Conservation (phyloP, 1,140 invertebrate species). For the Ceratina australensis region DNA sequence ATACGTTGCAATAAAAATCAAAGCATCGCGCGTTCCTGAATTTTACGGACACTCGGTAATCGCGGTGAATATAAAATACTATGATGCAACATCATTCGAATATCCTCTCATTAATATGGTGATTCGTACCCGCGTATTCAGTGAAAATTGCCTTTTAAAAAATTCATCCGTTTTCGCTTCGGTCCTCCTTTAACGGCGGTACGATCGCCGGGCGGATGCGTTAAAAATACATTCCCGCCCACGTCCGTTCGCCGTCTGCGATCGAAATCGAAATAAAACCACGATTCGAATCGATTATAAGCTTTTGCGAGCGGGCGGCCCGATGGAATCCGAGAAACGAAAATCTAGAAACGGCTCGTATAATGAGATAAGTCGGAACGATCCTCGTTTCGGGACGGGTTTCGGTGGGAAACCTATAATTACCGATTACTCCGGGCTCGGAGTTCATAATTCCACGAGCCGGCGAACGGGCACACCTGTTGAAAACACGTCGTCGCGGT, state of each 20-base stretch:
- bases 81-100: not conserved
- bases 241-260: too few relatives aligned
- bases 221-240: too few relatives aligned
- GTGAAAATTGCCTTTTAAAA: too few relatives aligned
- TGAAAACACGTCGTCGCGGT: constrained; percentile 43
- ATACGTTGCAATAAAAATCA: not conserved
- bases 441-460: constrained; percentile 27
- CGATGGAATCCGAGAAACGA: constrained; percentile 32
- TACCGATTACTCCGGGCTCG: constrained; percentile 35
- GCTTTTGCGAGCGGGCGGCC: not conserved
- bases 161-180: not conserved
- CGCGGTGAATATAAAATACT: not conserved
- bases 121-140: not conserved
- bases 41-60: not conserved
- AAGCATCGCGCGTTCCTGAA: not conserved
- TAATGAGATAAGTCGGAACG: constrained; percentile 33
- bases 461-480: constrained; percentile 37
- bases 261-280: not conserved
- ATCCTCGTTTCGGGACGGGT: not conserved
- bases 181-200: too few relatives aligned
- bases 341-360: constrained; percentile 33
- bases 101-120: not conserved
- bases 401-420: constrained; percentile 40
- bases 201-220: too few relatives aligned
- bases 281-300: not conserved